Conservation (phyloP, 2,888 invertebrate genomes). For the Sericinus montela region DNA sequence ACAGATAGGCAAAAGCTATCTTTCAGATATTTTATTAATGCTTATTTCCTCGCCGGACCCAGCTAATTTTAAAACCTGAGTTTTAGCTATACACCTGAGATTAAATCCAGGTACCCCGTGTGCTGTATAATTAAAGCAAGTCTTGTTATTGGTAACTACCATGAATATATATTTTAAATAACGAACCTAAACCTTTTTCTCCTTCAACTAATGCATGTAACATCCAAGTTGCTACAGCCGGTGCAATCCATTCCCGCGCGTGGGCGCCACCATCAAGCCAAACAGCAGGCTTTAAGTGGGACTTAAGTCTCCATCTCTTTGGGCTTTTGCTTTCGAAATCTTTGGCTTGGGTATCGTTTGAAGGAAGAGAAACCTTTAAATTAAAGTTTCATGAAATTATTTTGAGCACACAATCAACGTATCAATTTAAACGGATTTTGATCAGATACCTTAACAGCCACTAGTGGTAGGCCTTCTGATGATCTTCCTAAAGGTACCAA, state of each 20-base stretch:
- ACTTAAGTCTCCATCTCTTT: constrained; percentile 68
- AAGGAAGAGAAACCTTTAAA: constrained; percentile 52
- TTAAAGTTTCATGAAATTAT: constrained; percentile 11
- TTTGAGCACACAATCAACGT: neutral
- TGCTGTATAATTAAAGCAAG: too few relatives aligned
- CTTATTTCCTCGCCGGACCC: too few relatives aligned
- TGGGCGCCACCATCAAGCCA: constrained; percentile 91
- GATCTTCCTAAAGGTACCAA: constrained; percentile 85
- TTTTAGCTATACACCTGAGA: too few relatives aligned
- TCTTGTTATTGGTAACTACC: too few relatives aligned
- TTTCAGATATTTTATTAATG: too few relatives aligned
- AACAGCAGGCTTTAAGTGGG: constrained; percentile 82
- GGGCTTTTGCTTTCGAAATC: constrained; percentile 34
- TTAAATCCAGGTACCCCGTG: too few relatives aligned
- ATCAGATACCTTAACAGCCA: constrained; percentile 81
- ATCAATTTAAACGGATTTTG: neutral
- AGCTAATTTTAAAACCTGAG: too few relatives aligned
- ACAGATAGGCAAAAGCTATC: too few relatives aligned
- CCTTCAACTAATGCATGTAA: constrained; percentile 83
- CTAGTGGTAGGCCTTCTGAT: constrained; percentile 84
- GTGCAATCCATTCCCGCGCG: constrained; percentile 89
- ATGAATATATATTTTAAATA: neutral
- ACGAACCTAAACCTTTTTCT: constrained; percentile 71
- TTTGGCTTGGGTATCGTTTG: constrained; percentile 44
- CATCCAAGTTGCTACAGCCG: constrained; percentile 87